Conservation (phyloP, 2,797 vertebrate genomes). For the Phataginus tetradactyla region DNA sequence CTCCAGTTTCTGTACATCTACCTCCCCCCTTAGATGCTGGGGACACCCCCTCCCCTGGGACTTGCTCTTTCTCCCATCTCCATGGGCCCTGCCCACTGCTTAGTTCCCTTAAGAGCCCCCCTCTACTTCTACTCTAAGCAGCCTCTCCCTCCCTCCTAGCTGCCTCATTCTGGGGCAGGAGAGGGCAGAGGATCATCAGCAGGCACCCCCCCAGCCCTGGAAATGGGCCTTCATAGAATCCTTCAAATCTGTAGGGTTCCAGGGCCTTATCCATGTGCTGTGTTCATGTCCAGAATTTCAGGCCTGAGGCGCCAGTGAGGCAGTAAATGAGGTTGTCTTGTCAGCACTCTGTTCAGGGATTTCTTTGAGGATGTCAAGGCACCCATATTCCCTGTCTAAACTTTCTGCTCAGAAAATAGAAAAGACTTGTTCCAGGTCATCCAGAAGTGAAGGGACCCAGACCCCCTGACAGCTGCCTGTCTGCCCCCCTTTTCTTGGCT, state of each 20-base stretch:
- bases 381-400: not conserved
- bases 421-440: not conserved
- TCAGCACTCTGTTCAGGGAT: not conserved
- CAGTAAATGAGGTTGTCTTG: not conserved
- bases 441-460: not conserved
- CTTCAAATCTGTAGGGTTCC: not conserved
- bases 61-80: not conserved
- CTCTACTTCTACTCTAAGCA: not conserved
- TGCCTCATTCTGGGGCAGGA: not conserved
- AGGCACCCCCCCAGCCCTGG: not conserved
- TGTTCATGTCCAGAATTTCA: not conserved
- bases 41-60: not conserved
- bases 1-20: not conserved
- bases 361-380: not conserved
- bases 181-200: too few species aligned
- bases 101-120: not conserved
- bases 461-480: not conserved
- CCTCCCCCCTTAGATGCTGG: not conserved
- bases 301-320: not conserved
- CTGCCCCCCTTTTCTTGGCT: not conserved
- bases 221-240: not conserved
- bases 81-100: not conserved
- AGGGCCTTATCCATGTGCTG: not conserved
- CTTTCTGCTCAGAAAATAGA: not conserved
- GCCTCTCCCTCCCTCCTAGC: not conserved